Evolutionary conservation across 64 coral and sea anemone species (phyloP).

Genomic region (Montipora cactus): DNA sequence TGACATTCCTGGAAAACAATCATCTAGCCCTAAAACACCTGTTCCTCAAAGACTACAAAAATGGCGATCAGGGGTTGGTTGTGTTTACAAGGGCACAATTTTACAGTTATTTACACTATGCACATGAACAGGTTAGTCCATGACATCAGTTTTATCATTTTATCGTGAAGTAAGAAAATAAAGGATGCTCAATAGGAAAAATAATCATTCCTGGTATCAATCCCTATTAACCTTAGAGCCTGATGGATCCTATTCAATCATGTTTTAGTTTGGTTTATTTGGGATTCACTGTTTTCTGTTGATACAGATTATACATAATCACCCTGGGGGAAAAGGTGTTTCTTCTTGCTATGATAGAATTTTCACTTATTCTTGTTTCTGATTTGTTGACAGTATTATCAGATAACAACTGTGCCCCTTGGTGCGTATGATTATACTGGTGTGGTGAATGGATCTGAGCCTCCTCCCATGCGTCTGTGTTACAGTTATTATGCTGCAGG

Average conservation of each 20-base stretch:
- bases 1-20: conserved; percentile 83
- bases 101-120: conserved; percentile 72
- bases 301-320: not conserved
- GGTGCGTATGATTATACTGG: conserved; percentile 76
- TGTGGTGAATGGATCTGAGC: not conserved
- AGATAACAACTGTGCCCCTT: conserved; percentile 9
- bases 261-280: too few relatives aligned
- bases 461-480: conserved; percentile 54
- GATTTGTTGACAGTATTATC: conserved; percentile 44
- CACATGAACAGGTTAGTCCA: conserved; percentile 75
- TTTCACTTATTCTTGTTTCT: not conserved
- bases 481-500: conserved; percentile 41
- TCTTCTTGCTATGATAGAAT: not conserved
- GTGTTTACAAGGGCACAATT: conserved; percentile 80
- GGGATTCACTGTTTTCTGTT: too few relatives aligned
- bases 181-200: too few relatives aligned
- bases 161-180: too few relatives aligned
- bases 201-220: too few relatives aligned
- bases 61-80: not conserved
- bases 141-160: too few relatives aligned
- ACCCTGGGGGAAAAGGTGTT: not conserved
- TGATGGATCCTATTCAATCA: too few relatives aligned
- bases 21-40: conserved; percentile 68
- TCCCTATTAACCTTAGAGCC: too few relatives aligned
- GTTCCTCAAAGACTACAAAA: conserved; percentile 80